A percentile compares a stretch with the other conserved stretches of the same genome.
Evolutionary conservation across 2,888 invertebrate species (phyloP).

Genomic region (Syrista parreyssii): DNA sequence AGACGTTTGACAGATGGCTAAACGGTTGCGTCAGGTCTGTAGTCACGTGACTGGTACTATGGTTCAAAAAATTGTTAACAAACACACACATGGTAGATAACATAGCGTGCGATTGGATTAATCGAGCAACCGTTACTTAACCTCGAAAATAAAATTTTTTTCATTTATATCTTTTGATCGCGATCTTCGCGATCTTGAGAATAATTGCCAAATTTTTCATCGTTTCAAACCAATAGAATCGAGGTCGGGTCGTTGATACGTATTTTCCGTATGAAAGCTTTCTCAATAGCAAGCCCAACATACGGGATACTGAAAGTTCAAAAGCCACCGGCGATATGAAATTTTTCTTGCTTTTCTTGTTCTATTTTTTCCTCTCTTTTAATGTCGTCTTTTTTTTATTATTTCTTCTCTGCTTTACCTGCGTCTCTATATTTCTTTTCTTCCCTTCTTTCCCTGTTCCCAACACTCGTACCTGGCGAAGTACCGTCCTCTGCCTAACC

Average conservation of each 20-base stretch:
- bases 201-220: neutral
- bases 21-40: neutral
- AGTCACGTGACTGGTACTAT: neutral
- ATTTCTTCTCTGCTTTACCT: no score
- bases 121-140: no score
- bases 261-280: neutral
- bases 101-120: no score
- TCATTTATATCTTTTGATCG: no score
- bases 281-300: neutral
- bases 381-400: no score
- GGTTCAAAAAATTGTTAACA: no score
- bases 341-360: neutral
- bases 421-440: no score
- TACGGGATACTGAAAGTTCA: neutral
- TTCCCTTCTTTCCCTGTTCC: no score
- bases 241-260: neutral
- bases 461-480: no score
- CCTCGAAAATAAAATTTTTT: no score
- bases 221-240: neutral
- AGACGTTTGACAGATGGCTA: neutral
- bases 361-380: neutral
- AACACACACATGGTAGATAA: no score
- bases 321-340: neutral
- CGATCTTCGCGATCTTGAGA: neutral
- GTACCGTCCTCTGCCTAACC: no score